Evolutionary conservation across 2,797 vertebrate species (phyloP).

Genomic region (Fistularia tabacaria): DNA sequence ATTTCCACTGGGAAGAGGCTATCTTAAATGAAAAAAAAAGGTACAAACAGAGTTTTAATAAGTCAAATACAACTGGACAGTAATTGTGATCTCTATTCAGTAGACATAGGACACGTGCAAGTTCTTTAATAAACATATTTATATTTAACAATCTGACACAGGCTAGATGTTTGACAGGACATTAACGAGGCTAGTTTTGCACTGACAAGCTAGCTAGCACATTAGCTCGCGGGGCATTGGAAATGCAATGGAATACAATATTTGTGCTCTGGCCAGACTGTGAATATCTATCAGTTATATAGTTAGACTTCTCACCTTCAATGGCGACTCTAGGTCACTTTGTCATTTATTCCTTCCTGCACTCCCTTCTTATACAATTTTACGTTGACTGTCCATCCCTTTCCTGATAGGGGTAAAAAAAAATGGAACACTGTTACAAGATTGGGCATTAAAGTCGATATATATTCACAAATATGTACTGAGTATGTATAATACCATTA

Average conservation of each 20-base stretch:
- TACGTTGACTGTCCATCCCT: neutral
- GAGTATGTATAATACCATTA: too few relatives aligned
- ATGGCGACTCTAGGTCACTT: constrained; percentile 64
- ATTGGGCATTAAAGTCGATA: too few relatives aligned
- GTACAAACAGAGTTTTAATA: too few relatives aligned
- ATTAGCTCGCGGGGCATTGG: constrained; percentile 5
- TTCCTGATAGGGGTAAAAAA: constrained; percentile 6
- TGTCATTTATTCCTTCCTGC: constrained; percentile 53
- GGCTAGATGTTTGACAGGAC: constrained; percentile 21
- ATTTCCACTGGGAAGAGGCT: too few relatives aligned
- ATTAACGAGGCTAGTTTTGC: constrained; percentile 34
- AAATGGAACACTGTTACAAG: too few relatives aligned
- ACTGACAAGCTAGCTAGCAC: constrained; percentile 41
- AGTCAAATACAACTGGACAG: too few relatives aligned
- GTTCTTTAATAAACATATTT: neutral
- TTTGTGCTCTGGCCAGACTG: neutral
- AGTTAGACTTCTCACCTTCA: constrained; percentile 67
- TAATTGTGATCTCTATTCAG: too few relatives aligned
- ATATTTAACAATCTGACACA: too few relatives aligned
- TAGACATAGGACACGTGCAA: neutral
- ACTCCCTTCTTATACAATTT: constrained; percentile 44
- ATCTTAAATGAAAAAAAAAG: too few relatives aligned
- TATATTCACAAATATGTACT: too few relatives aligned
- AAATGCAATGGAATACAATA: neutral
- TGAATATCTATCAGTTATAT: neutral